Conservation (phyloP, 2,797 vertebrate genomes). For the Clamator glandarius region DNA sequence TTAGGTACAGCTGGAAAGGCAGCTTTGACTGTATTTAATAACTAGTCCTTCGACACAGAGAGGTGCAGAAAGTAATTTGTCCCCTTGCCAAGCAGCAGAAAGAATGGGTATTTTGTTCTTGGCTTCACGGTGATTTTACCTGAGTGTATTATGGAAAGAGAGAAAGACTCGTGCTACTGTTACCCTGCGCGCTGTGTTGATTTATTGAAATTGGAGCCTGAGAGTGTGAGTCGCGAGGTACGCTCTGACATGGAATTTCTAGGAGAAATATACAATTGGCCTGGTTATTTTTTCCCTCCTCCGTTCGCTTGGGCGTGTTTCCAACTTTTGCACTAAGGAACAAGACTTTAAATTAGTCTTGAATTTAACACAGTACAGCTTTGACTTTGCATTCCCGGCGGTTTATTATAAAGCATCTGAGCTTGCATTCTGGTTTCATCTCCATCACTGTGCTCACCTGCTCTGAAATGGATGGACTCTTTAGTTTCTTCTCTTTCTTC, state of each 20-base stretch:
- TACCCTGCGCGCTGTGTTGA: slow-evolving; percentile 53
- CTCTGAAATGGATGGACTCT: not conserved
- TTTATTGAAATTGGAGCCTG: slow-evolving; percentile 74
- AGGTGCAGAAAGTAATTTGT: slow-evolving; percentile 72
- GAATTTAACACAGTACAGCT: slow-evolving; percentile 11
- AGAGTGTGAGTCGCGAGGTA: slow-evolving; percentile 59
- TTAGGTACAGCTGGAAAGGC: slow-evolving; percentile 36
- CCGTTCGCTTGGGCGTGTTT: slow-evolving; percentile 12
- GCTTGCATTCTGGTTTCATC: not conserved
- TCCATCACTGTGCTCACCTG: not conserved
- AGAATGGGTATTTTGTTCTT: slow-evolving; percentile 75
- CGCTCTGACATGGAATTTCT: slow-evolving; percentile 74
- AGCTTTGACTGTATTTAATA: slow-evolving; percentile 50
- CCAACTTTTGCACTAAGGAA: slow-evolving; percentile 66
- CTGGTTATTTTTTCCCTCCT: slow-evolving; percentile 57
- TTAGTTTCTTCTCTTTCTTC: not conserved
- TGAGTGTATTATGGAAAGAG: slow-evolving; percentile 42
- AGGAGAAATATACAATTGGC: slow-evolving; percentile 75
- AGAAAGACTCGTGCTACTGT: slow-evolving; percentile 58
- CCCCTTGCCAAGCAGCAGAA: slow-evolving; percentile 51
- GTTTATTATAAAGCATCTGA: not conserved
- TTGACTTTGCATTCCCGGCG: not conserved
- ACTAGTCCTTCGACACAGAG: slow-evolving; percentile 42
- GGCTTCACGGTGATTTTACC: slow-evolving; percentile 61
- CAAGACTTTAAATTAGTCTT: slow-evolving; percentile 60